phyloP scores from a whole-genome alignment of 2,113 vertebrate species.

The Illadopsis cleaveri region DNA sequence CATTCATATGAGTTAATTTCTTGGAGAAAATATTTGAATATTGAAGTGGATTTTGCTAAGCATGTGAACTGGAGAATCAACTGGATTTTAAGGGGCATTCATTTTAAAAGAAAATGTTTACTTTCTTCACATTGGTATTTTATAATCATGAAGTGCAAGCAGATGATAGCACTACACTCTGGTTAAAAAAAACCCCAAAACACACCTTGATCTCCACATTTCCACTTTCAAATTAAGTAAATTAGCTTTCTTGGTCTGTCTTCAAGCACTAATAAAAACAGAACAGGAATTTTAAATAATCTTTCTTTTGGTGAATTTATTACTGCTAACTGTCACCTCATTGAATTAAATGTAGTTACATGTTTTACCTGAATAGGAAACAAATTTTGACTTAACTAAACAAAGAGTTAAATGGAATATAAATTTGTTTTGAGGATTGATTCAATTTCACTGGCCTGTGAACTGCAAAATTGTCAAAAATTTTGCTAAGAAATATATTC shows the following conservation, averaged over 20 bases:
- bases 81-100: neutral
- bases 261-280: neutral
- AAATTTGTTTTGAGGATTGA: neutral
- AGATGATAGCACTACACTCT: neutral
- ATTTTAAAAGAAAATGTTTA: neutral
- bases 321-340: neutral
- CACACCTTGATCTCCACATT: neutral
- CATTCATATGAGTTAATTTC: neutral
- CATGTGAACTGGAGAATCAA: neutral
- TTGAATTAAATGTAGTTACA: neutral
- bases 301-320: neutral
- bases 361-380: neutral
- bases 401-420: neutral
- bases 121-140: conserved; percentile 10
- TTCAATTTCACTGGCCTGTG: neutral
- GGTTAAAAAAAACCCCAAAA: neutral
- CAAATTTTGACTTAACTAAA: neutral
- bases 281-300: neutral
- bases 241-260: neutral
- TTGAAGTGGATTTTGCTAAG: neutral
- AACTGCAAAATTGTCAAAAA: neutral
- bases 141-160: neutral
- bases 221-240: conserved; percentile 5
- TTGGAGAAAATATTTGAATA: neutral
- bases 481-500: neutral